Percentiles rank a stretch among this genome's conserved stretches.
These are phyloP conservation scores for Leptinotarsa juncta DNA, from an alignment of 2,888 invertebrate species.

Conservation along the genomic window DNA sequence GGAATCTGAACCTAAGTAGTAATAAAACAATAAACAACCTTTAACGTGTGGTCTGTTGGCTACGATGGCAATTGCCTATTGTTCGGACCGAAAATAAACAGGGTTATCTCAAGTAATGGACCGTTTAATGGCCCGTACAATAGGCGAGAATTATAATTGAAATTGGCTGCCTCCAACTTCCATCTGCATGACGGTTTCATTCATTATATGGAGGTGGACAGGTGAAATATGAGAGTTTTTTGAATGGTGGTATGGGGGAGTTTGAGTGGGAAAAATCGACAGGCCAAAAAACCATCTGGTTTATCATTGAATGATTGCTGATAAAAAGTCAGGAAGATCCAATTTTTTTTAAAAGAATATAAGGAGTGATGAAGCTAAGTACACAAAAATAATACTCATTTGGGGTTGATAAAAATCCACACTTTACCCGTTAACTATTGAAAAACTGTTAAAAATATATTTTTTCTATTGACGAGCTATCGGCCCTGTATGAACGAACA, in stretches of 20 bases:
- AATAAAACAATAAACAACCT: conserved; percentile 31
- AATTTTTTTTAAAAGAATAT: too few relatives aligned
- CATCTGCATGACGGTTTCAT: not conserved
- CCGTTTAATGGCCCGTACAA: conserved; percentile 9
- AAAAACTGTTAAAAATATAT: too few relatives aligned
- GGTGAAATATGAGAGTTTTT: not conserved
- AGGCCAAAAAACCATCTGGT: too few relatives aligned
- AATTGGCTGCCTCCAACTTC: not conserved
- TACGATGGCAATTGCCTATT: conserved; percentile 24
- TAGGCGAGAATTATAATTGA: conserved; percentile 14
- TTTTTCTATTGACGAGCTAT: too few relatives aligned
- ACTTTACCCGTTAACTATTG: too few relatives aligned
- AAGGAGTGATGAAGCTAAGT: too few relatives aligned
- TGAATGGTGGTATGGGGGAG: not conserved
- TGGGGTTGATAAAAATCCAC: too few relatives aligned
- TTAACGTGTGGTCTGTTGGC: conserved; percentile 28
- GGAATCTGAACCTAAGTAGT: conserved; percentile 23
- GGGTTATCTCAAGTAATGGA: conserved; percentile 19
- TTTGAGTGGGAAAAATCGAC: not conserved
- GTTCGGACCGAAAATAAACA: conserved; percentile 27
- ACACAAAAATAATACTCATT: too few relatives aligned
- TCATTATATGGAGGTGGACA: not conserved
- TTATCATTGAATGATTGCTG: too few relatives aligned
- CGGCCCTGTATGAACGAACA: too few relatives aligned
- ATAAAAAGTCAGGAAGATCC: too few relatives aligned